Base-by-base conservation (phyloP, 2,888 invertebrate genomes). In the Nomada ruficornis region DNA sequence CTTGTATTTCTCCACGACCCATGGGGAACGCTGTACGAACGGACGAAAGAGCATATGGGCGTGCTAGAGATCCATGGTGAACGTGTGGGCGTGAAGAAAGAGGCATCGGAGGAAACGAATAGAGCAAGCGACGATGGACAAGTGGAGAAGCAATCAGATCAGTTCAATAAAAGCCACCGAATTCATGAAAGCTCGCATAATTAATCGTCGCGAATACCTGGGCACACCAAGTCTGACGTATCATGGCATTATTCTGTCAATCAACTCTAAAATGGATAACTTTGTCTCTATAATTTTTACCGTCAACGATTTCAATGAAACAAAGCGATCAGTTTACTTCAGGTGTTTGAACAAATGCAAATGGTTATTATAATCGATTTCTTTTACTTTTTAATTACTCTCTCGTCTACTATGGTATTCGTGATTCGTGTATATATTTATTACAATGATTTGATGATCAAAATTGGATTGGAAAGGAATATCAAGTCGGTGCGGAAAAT, bases 141-240 rank as follows among this genome's bases (percentile, higher is more conserved):
- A 84, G 84, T 84, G 86, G 83, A 67, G 77, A 75, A 85, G 85
- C 85, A 84, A 89, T 87, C 80, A 83, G 60, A 74, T 79, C 64
- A 69, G 64, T 57, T 73, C 82, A 84, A 88, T 86, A 85, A 88
- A 88, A 85, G 85, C 77, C 82, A 79, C 74, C 65, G 55, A 65
- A 67, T 57, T 64, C 73, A 67, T 83, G 76, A 82, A 76, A 73
- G 68, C 57, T 78, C 54, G 77, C 62, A 75, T 86, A 85, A 87
- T 87, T 85, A 86, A 85, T 87, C 69, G 86, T 71, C 67, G 71
- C 72, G 84, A 86, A 86, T 86, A 67, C 77, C 57, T 59, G 52
- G 15, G 54, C 69, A 65, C 77, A 71, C 72, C 63, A 57, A 57
- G 83, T 85, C 85, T 79, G 81, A 86, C 85, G 79, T 83, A 83